Evolutionary conservation across 2,113 vertebrate species (phyloP), one percentile per base, ranked within the genome.

Genomic region (Prunella fulvescens): DNA sequence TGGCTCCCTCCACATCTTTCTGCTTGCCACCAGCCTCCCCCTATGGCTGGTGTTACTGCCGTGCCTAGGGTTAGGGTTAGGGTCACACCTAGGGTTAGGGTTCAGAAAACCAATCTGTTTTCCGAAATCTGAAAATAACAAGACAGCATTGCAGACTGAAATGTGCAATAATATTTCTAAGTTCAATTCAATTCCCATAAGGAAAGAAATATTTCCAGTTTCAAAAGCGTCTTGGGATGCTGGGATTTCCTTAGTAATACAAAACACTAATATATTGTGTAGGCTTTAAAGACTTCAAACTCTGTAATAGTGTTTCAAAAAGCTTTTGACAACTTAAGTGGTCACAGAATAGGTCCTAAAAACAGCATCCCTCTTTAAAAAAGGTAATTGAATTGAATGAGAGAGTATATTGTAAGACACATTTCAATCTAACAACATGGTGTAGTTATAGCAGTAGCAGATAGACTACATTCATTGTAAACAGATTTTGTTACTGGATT

Each of bases 291-390:
- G 39, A 62, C 44, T 88, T 74, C 61, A 84, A 83, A 95, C 13
- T 35, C 65, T 64, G 28, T 81, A 77, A 66, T 4, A 73, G 12
- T 24, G 73, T 71, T 91, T 89, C 65, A 91, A 54, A 83, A 78
- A 86, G 47, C 60, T 70, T 84, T 90, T 91, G 92, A 92, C 87
- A 95, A 77, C 62, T 92, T 88, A 67, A 91, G 65, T 56, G 47
- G 51, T 70, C 56, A 70, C 73, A 92, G 13, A 72, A 57, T 23
- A 66, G 54, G 80, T 74, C 33, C 77, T 74, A 81, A 86, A 91
- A 95, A 20, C 83, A 86, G 64, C 1, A 0, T 19, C 50, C 6
- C 11, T 81, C 23, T 86, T 66, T 62, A 2, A 70, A 83, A 92
- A 78, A 62, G 25, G 29, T 42, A 72, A 92, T 29, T 82, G 40